A percentile compares a stretch with the other conserved stretches of the same genome.
phyloP scores from a whole-genome alignment of 1,140 invertebrate species.

The Goniozus legneri region DNA sequence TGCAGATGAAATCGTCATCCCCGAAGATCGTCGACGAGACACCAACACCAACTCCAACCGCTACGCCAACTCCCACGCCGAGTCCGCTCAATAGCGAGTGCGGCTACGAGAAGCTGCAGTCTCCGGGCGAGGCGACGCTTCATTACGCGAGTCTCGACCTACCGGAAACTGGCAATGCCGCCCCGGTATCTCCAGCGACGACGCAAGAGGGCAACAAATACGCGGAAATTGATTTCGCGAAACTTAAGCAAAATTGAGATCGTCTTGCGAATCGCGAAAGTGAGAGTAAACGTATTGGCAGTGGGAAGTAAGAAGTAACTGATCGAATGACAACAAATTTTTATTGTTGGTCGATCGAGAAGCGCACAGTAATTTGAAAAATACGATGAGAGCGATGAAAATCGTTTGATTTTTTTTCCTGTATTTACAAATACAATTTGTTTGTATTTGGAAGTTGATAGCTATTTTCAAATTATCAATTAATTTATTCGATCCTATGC shows the following conservation, averaged over 20 bases:
- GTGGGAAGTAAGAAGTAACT: too few relatives aligned
- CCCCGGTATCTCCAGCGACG: conserved; percentile 45
- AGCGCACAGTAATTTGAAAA: too few relatives aligned
- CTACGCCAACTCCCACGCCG: conserved; percentile 41
- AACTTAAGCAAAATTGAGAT: conserved; percentile 55
- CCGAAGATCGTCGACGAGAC: conserved; percentile 44
- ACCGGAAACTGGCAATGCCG: conserved; percentile 44
- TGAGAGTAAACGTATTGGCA: too few relatives aligned
- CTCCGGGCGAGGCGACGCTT: conserved; percentile 46
- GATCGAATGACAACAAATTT: too few relatives aligned
- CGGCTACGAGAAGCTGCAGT: conserved; percentile 44
- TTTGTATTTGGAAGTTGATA: too few relatives aligned
- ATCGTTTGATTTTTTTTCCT: too few relatives aligned
- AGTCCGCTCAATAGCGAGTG: conserved; percentile 40
- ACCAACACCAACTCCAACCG: conserved; percentile 36
- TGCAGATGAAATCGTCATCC: conserved; percentile 27
- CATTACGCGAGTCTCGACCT: conserved; percentile 69
- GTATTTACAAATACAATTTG: too few relatives aligned
- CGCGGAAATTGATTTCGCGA: conserved; percentile 71
- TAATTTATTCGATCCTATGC: too few relatives aligned
- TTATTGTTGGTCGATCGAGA: too few relatives aligned
- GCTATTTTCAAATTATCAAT: too few relatives aligned
- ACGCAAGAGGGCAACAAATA: conserved; percentile 58
- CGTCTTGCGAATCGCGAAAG: too few relatives aligned
- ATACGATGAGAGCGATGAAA: too few relatives aligned